Conservation (phyloP, 2,113 vertebrate genomes). For the Prietella phreatophila region DNA sequence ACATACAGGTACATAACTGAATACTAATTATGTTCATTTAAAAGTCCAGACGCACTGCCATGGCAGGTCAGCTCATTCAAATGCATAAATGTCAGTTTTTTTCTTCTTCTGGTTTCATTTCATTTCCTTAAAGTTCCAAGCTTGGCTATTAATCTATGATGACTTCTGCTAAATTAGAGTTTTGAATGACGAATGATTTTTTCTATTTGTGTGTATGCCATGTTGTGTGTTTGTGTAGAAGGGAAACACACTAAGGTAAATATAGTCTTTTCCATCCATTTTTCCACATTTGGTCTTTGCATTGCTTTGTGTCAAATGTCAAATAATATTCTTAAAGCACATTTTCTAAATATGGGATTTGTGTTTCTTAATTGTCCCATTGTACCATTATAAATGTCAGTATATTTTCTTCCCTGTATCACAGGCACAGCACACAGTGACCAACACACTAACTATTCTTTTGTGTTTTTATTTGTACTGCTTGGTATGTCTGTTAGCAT, state of each 20-base stretch:
- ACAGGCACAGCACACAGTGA: background rate
- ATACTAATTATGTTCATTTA: slow-evolving; percentile 53
- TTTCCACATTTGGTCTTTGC: background rate
- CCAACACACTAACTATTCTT: background rate
- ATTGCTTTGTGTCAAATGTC: background rate
- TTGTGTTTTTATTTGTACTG: background rate
- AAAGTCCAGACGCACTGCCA: slow-evolving; percentile 35
- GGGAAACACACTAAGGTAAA: background rate
- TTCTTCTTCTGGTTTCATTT: slow-evolving; percentile 28
- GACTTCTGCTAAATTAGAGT: slow-evolving; percentile 48
- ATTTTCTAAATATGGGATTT: background rate
- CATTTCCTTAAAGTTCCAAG: slow-evolving; percentile 19
- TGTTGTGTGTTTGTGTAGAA: background rate
- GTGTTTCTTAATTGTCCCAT: background rate
- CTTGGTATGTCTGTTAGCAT: background rate
- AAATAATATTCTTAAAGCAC: background rate
- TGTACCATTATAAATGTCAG: background rate
- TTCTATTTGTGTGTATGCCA: background rate
- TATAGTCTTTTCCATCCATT: background rate
- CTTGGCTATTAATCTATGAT: slow-evolving; percentile 48
- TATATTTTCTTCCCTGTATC: background rate
- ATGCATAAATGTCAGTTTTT: slow-evolving; percentile 62
- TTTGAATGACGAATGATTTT: slow-evolving; percentile 22
- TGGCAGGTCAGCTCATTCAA: slow-evolving; percentile 52
- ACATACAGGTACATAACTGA: slow-evolving; percentile 42